Conservation (phyloP, 2,113 vertebrate genomes). For the Pandion haliaetus region DNA sequence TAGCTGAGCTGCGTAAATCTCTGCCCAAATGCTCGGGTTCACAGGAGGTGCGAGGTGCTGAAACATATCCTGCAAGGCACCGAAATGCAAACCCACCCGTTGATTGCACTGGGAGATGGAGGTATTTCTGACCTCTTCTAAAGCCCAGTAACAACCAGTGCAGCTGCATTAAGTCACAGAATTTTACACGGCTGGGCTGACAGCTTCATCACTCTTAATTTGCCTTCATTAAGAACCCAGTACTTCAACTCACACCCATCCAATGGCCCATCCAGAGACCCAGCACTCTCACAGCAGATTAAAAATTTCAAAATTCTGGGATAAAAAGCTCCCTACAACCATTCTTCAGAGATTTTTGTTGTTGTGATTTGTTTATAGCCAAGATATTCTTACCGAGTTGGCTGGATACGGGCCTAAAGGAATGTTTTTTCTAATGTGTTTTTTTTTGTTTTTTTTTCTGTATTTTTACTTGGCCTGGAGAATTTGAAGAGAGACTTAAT, state of each 20-base stretch:
- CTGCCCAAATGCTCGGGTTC: accelerated
- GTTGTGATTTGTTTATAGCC: background rate
- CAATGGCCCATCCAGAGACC: background rate
- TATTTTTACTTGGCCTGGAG: background rate
- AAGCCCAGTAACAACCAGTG: background rate
- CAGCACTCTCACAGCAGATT: background rate
- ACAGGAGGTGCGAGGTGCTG: background rate
- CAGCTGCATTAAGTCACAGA: background rate
- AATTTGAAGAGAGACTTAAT: background rate
- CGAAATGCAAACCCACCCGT: accelerated
- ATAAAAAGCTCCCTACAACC: background rate
- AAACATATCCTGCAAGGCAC: background rate
- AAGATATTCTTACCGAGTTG: background rate
- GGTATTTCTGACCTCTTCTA: background rate
- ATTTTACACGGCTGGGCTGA: accelerated
- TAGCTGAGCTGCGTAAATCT: background rate
- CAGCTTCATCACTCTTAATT: background rate
- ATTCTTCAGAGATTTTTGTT: background rate
- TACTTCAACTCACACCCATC: background rate
- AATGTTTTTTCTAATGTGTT: background rate
- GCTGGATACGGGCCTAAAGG: background rate
- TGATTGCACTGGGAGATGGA: too few species aligned
- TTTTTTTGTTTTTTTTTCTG: too few species aligned
- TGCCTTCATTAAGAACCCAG: background rate
- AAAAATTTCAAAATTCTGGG: background rate